Conservation (phyloP, 1,140 invertebrate species). For the Neoseiulus cucumeris region DNA sequence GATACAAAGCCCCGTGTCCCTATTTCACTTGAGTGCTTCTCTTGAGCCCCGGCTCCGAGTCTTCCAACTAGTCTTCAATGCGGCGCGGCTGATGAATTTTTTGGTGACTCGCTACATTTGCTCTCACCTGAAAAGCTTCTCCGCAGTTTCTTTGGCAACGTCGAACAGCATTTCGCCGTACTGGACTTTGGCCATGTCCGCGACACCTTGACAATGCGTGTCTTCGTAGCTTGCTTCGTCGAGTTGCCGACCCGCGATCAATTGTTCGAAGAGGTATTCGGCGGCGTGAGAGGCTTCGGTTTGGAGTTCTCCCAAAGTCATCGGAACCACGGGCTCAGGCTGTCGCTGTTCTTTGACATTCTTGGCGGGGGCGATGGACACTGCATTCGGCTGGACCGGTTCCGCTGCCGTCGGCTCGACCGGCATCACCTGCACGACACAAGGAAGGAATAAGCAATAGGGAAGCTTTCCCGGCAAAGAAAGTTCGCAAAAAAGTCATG, state of each 20-base stretch:
- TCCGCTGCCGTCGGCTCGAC: too few species aligned
- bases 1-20: too few species aligned
- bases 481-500: too few species aligned
- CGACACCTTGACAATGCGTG: not conserved
- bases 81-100: too few species aligned
- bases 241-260: not conserved
- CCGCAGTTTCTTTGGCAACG: not conserved
- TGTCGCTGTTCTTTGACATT: not conserved
- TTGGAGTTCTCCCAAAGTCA: not conserved
- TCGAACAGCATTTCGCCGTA: slow-evolving; percentile 7
- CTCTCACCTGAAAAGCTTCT: slow-evolving; percentile 1
- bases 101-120: too few species aligned
- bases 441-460: too few species aligned
- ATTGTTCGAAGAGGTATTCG: not conserved
- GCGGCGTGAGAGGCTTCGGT: not conserved
- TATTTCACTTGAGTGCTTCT: too few species aligned
- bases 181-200: slow-evolving; percentile 4
- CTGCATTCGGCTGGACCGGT: not conserved
- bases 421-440: too few species aligned
- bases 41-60: too few species aligned
- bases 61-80: too few species aligned
- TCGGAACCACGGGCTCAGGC: slow-evolving; percentile 2
- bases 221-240: slow-evolving; percentile 4
- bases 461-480: too few species aligned
- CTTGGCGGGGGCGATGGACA: not conserved